Evolutionary conservation across 2,797 vertebrate genomes (phyloP).

Genomic region (Forpus xanthops): DNA sequence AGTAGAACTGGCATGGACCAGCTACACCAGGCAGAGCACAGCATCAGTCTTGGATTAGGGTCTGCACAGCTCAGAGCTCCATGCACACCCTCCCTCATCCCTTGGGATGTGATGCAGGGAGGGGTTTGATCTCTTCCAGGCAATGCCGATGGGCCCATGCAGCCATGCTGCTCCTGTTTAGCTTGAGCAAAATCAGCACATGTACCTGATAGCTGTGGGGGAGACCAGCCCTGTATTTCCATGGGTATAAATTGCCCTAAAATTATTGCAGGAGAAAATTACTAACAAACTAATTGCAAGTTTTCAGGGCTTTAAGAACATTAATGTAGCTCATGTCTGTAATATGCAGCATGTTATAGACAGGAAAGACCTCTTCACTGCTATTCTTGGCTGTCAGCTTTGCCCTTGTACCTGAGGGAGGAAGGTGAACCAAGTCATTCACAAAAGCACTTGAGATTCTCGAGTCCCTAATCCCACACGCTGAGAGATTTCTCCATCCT

Average conservation of each 20-base stretch:
- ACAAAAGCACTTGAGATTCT: background rate
- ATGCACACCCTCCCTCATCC: too few species aligned
- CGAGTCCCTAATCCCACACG: fast-evolving
- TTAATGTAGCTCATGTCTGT: background rate
- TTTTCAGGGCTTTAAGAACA: background rate
- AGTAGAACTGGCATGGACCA: background rate
- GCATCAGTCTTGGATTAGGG: background rate
- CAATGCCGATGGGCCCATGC: fast-evolving
- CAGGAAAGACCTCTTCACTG: background rate
- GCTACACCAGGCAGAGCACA: fast-evolving
- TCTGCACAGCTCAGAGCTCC: fast-evolving
- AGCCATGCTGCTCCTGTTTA: background rate
- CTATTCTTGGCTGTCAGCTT: background rate
- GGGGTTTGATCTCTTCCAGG: background rate
- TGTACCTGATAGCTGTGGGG: background rate
- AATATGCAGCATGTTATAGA: background rate
- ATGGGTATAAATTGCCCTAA: background rate
- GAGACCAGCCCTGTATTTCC: background rate
- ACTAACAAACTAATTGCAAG: background rate
- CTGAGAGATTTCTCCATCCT: background rate
- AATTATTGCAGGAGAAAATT: background rate
- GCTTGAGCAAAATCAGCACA: background rate
- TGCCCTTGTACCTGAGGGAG: fast-evolving
- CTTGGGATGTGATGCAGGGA: fast-evolving
- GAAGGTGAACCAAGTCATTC: background rate